Base-by-base conservation (phyloP, 2,888 invertebrate species). In the Aspidiotus destructor region DNA sequence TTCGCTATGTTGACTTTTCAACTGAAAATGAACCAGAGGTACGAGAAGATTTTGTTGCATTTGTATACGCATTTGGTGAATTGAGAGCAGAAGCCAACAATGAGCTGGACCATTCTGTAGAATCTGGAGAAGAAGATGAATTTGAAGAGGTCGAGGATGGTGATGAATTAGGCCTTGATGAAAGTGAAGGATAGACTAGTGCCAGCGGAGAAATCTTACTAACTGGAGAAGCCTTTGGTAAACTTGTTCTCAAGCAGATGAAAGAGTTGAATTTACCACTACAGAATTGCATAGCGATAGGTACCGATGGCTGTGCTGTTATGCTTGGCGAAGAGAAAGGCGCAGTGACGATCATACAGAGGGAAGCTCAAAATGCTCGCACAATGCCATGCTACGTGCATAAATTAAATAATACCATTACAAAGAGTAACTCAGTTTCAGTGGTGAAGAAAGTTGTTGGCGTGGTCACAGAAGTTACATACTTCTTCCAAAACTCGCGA, bases 381-480 rank as follows among this genome's bases (percentile, higher is more conserved):
- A 48, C n/a, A n/a, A 48, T n/a, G n/a, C 48, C 48, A 48, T 48
- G 48, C 48, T 48, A 48, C 48, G 10, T n/a, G 48, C 48, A n/a
- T n/a, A 48, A n/a, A 48, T 48, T 11, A 48, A 11, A 13, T 11
- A 48, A 48, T 44, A 44, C 8, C 48, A 44, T 48, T 48, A 3
- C 48, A n/a, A 48, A 48, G 6, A 13, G 11, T n/a, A 13, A 11
- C 48, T 3, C 48, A 48, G 48, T 48, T 13, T n/a, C 48, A 13
- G 10, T 2, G n/a, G n/a, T 48, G 11, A 48, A 48, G 48, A 48
- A 48, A 48, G 48, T n/a, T 13, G 28, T 28, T 28, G 48, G 48
- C n/a, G 48, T 48, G 11, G n/a, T 48, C 10, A 48, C 48, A 13
- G 48, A 48, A n/a, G 48, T n/a, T 13, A 48, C 48, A 48, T 48